These are phyloP conservation scores for Drosophila nigricruria DNA, from an alignment of 2,888 invertebrate genomes.

Conservation along the genomic window DNA sequence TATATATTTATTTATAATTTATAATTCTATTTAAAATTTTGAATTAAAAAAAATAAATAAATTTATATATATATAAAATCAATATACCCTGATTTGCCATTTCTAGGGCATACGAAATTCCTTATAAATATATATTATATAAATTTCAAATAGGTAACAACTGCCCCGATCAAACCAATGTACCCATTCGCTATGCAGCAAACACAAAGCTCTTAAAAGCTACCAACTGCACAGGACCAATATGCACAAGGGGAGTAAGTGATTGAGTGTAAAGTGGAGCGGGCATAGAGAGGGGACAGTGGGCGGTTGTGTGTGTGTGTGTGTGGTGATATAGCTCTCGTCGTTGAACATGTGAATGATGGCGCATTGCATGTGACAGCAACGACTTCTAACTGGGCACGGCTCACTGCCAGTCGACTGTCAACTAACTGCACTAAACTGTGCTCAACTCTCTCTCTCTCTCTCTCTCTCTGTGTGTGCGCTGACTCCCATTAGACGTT, in stretches of 20 bases:
- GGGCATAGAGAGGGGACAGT: neutral
- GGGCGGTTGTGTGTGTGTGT: neutral
- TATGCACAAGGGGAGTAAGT: conserved; percentile 20
- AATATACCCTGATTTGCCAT: no score
- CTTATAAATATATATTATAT: neutral
- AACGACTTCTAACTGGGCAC: conserved; percentile 29
- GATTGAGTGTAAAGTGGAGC: conserved; percentile 6
- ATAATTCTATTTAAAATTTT: no score
- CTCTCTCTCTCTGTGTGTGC: neutral
- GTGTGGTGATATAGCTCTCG: conserved; percentile 2
- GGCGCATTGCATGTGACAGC: conserved; percentile 56
- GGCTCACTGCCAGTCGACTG: conserved; percentile 26
- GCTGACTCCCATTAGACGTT: conserved; percentile 49
- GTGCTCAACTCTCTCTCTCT: conserved; percentile 21
- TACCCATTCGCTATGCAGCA: neutral
- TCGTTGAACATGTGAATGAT: conserved; percentile 41
- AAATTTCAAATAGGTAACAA: no score
- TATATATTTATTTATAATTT: no score
- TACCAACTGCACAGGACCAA: conserved; percentile 12
- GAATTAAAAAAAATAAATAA: no score
- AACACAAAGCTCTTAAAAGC: conserved; percentile 9
- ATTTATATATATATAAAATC: no score
- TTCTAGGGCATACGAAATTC: no score
- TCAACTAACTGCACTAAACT: conserved; percentile 55
- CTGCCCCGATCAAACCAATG: neutral